These are phyloP conservation scores for Neoscelio sp. DNA, from an alignment of 2,888 invertebrate species.

Conservation along the genomic window DNA sequence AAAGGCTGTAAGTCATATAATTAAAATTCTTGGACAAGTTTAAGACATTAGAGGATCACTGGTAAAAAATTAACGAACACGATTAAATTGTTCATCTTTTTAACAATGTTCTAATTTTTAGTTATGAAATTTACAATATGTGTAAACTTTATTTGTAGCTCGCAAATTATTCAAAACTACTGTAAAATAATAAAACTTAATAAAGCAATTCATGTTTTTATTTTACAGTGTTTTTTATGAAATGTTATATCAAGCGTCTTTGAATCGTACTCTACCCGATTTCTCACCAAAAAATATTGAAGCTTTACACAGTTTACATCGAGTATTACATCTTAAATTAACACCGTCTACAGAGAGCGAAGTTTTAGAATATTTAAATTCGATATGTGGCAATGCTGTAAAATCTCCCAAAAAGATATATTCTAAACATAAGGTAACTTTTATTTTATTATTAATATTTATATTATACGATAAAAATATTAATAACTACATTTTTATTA, in stretches of 20 bases:
- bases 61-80: too few relatives aligned
- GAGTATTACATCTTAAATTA: conserved; percentile 24
- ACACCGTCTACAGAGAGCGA: conserved; percentile 33
- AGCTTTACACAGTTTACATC: conserved; percentile 64
- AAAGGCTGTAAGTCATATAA: too few relatives aligned
- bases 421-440: conserved; percentile 30
- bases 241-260: conserved; percentile 73
- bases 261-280: conserved; percentile 65
- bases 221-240: conserved; percentile 75
- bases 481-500: not conserved
- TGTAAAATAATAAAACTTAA: not conserved
- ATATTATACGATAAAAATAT: not conserved
- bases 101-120: too few relatives aligned
- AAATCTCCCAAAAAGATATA: conserved; percentile 21
- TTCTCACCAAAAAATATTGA: conserved; percentile 67
- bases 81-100: too few relatives aligned
- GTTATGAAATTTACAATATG: too few relatives aligned
- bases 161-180: not conserved
- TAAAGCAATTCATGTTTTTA: conserved; percentile 5
- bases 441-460: not conserved
- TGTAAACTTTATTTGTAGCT: too few relatives aligned
- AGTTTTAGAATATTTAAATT: conserved; percentile 48
- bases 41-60: too few relatives aligned
- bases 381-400: conserved; percentile 3
- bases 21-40: too few relatives aligned